A percentile compares a stretch with the other conserved stretches of the same genome.
These are phyloP conservation scores for Pangasius sanitwongsei DNA, from an alignment of 2,797 vertebrate species.

Conservation along the genomic window DNA sequence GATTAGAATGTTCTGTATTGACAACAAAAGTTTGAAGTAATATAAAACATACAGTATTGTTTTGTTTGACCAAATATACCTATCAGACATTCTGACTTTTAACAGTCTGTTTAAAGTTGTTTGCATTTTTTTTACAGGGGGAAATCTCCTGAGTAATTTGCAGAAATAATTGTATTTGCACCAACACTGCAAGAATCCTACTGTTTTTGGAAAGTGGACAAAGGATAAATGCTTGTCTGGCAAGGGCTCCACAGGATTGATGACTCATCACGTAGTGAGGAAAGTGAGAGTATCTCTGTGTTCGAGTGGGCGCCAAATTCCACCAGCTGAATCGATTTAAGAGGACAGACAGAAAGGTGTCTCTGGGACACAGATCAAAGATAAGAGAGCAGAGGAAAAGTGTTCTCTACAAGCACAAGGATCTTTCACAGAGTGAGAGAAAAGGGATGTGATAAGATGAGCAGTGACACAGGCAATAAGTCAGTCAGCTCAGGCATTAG, in stretches of 20 bases:
- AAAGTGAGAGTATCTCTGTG: conserved; percentile 20
- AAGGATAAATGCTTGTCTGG: conserved; percentile 37
- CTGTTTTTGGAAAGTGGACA: conserved; percentile 34
- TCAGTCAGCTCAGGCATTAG: conserved; percentile 3
- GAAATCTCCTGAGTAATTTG: conserved; percentile 12
- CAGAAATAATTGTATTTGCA: conserved; percentile 52
- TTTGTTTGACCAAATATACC: background rate
- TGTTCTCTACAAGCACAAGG: conserved; percentile 12
- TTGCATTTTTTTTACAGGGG: background rate
- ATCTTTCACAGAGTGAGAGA: conserved; percentile 26
- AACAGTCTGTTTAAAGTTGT: background rate
- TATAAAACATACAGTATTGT: background rate
- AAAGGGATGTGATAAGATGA: conserved; percentile 31
- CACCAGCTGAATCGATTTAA: conserved; percentile 25
- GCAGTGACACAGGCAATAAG: conserved; percentile 35
- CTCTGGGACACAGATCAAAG: conserved; percentile 41
- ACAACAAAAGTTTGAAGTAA: background rate
- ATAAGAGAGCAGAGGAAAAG: conserved; percentile 31
- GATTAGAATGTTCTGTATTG: background rate
- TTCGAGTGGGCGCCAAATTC: conserved; percentile 34
- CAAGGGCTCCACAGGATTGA: conserved; percentile 13
- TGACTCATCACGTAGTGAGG: conserved; percentile 35
- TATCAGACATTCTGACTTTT: background rate
- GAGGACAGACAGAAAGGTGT: conserved; percentile 27
- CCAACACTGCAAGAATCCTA: conserved; percentile 3